A percentile compares a stretch with the other conserved stretches of the same genome.
Evolutionary conservation across 2,888 invertebrate species (phyloP).

Genomic region (Ectemnius continuus): DNA sequence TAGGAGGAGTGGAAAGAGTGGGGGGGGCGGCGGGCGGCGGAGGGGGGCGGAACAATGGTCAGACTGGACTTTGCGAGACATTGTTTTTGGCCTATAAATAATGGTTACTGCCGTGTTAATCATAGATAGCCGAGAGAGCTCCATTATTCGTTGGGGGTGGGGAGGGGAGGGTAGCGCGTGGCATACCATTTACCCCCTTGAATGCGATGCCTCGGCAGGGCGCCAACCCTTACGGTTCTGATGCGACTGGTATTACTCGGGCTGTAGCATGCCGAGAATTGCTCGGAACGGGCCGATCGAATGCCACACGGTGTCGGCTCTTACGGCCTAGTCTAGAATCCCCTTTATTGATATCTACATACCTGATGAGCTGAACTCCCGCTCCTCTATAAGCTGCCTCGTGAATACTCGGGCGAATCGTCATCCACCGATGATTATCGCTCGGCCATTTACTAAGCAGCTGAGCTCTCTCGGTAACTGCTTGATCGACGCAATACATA

Average conservation of each 20-base stretch:
- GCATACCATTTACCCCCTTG: conserved; percentile 71
- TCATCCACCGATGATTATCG: too few relatives aligned
- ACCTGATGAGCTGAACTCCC: conserved; percentile 67
- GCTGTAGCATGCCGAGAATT: conserved; percentile 70
- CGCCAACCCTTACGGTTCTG: conserved; percentile 68
- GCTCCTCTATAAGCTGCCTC: conserved; percentile 36
- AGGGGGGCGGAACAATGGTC: conserved; percentile 34
- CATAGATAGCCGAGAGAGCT: conserved; percentile 72
- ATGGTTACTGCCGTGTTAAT: conserved; percentile 76
- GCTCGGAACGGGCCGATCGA: conserved; percentile 69
- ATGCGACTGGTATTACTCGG: conserved; percentile 64
- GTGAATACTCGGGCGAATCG: conserved; percentile 50
- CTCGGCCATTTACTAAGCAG: too few relatives aligned
- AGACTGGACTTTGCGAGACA: conserved; percentile 73
- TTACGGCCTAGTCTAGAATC: conserved; percentile 64
- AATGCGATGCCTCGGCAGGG: conserved; percentile 59
- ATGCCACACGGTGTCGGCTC: conserved; percentile 56
- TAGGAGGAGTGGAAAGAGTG: conserved; percentile 16
- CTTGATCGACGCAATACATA: too few relatives aligned
- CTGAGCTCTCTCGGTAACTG: too few relatives aligned
- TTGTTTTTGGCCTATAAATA: conserved; percentile 76
- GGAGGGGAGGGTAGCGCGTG: conserved; percentile 42
- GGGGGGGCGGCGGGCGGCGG: conserved; percentile 36
- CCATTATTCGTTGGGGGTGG: conserved; percentile 68
- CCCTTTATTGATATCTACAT: conserved; percentile 74